Evolutionary conservation across 2,797 vertebrate species (phyloP).

Genomic region (Xiphophorus birchmanni): DNA sequence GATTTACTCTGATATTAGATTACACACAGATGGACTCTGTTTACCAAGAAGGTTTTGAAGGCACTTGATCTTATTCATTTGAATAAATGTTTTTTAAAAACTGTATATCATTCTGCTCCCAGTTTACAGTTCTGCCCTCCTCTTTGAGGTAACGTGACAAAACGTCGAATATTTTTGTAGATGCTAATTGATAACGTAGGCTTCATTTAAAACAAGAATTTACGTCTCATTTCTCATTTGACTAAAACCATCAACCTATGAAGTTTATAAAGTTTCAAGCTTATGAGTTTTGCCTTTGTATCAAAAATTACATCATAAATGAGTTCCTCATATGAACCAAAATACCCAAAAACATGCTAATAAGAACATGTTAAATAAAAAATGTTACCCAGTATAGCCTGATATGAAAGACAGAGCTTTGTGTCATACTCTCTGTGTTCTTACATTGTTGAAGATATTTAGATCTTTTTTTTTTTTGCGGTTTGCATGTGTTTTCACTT

Average conservation of each 20-base stretch:
- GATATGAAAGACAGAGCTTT: not conserved
- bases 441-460: not conserved
- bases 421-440: not conserved
- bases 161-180: not conserved
- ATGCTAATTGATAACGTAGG: not conserved
- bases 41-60: not conserved
- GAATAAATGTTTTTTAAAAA: not conserved
- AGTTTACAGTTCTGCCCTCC: not conserved
- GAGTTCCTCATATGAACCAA: not conserved
- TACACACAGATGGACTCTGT: not conserved
- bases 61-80: not conserved
- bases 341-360: not conserved
- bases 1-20: not conserved
- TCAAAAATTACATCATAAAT: not conserved
- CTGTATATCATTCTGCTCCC: not conserved
- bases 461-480: constrained; percentile 1
- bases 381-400: not conserved
- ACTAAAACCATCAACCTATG: too few species aligned
- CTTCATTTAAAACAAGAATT: not conserved
- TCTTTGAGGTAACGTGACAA: not conserved
- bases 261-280: too few species aligned
- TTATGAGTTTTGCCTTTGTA: not conserved
- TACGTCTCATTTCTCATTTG: not conserved
- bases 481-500: constrained; percentile 13
- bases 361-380: not conserved